Base-by-base conservation (phyloP, 2,888 invertebrate genomes). In the Habrosyne pyritoides region DNA sequence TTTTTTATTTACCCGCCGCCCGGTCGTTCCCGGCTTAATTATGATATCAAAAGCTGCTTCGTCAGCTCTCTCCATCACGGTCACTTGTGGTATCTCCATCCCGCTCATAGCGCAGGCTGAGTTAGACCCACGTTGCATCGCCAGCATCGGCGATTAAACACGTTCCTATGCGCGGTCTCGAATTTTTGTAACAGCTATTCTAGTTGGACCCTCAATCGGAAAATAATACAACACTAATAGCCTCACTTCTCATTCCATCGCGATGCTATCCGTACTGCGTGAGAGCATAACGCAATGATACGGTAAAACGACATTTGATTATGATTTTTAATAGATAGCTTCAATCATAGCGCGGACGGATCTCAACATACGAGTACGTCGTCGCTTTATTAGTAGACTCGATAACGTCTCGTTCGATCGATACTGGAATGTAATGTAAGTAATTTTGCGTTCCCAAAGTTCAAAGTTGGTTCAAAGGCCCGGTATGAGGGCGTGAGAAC, bases 91-190 rank as follows among this genome's bases (percentile, higher is more conserved):
- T 82, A 79, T 73, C 61, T 71, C 73, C 67, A 59, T 86, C 83
- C 78, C 83, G 61, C 70, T 86, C 79, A 69, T 70, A 75, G 77
- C 79, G 74, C 82, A 83, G 80, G 84, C 85, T 79, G 71, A 78
- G 64, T 66, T 63, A 67, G 70, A 66, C 74, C 77, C 77, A 72
- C 70, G 77, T 69, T 80, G 83, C 85, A 86, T 85, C 86, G 76
- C 77, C 74, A 71, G 74, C 78, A 79, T 78, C 75, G 83, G 72
- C 84, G 81, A 91, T 92, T 92, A 91, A 87, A 87, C 92, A 92
- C 91, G 92, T 89, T 89, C 81, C 86, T 92, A 92, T 92, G 92
- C 92, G 77, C 71, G 74, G 86, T 73, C 88, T 87, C 91, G 92
- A 89, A 88, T 84, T 84, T 86, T 86, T 82, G 75, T 61, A 46